Percentiles rank a stretch among this genome's conserved stretches.
phyloP scores from a whole-genome alignment of 1,140 invertebrate species.

The Telenomus remus region DNA sequence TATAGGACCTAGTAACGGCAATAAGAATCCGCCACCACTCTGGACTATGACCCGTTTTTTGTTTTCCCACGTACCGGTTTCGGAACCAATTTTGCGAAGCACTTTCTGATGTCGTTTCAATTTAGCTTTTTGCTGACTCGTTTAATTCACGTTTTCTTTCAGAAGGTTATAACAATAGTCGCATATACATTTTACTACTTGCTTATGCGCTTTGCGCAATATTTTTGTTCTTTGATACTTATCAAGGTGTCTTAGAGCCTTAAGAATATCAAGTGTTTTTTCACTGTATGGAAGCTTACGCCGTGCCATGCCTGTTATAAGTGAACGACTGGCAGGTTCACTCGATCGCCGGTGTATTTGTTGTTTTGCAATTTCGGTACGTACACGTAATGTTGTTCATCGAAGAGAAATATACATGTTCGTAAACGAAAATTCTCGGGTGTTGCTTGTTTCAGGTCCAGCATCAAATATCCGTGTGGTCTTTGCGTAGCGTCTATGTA shows the following conservation, averaged over 20 bases:
- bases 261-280: too few relatives aligned
- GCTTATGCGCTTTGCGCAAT: conserved; percentile 27
- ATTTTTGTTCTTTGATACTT: conserved; percentile 23
- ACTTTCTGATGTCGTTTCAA: not conserved
- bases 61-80: not conserved
- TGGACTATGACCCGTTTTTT: conserved; percentile 12
- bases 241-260: conserved; percentile 6
- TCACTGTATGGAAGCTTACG: too few relatives aligned
- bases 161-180: conserved; percentile 45
- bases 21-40: conserved; percentile 2
- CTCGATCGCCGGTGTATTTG: too few relatives aligned
- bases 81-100: not conserved
- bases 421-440: conserved; percentile 59
- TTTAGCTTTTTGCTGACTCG: conserved; percentile 1
- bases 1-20: not conserved
- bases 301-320: too few relatives aligned
- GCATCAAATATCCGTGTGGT: conserved; percentile 64
- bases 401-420: conserved; percentile 39
- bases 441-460: conserved; percentile 65
- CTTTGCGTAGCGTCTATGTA: conserved; percentile 65
- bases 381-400: too few relatives aligned
- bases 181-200: conserved; percentile 20
- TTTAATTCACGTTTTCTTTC: conserved; percentile 7
- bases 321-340: too few relatives aligned
- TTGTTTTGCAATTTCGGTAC: too few relatives aligned